Evolutionary conservation across 2,113 vertebrate species (phyloP).

Genomic region (Heptranchias perlo): DNA sequence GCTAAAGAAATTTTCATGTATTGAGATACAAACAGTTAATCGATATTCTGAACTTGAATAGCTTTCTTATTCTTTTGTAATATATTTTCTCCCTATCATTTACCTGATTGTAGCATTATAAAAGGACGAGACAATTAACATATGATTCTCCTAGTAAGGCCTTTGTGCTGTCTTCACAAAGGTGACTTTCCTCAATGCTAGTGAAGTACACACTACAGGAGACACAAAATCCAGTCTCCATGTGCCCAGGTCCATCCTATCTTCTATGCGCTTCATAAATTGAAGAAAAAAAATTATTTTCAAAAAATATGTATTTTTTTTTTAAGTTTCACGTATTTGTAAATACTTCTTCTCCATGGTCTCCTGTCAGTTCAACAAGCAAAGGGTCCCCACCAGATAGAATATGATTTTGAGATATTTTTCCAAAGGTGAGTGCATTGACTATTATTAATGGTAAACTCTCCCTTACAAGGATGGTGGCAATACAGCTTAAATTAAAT

Average conservation of each 20-base stretch:
- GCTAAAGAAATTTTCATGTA: background rate
- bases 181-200: background rate
- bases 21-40: background rate
- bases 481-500: too few species aligned
- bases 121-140: background rate
- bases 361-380: too few species aligned
- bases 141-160: background rate
- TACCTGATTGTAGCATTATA: background rate
- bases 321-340: too few species aligned
- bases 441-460: too few species aligned
- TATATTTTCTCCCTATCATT: background rate
- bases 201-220: background rate
- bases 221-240: background rate
- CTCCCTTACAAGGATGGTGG: too few species aligned
- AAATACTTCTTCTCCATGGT: too few species aligned
- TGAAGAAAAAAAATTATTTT: too few species aligned
- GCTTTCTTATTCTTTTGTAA: background rate
- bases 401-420: too few species aligned
- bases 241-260: too few species aligned
- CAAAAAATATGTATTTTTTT: too few species aligned
- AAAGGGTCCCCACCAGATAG: too few species aligned
- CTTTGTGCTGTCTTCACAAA: background rate
- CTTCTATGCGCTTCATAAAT: background rate
- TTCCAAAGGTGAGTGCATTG: too few species aligned
- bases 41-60: background rate